Evolutionary conservation across 2,888 invertebrate genomes (phyloP), one percentile per base, ranked within the genome.

Genomic region (Hirtodrosophila cameraria): DNA sequence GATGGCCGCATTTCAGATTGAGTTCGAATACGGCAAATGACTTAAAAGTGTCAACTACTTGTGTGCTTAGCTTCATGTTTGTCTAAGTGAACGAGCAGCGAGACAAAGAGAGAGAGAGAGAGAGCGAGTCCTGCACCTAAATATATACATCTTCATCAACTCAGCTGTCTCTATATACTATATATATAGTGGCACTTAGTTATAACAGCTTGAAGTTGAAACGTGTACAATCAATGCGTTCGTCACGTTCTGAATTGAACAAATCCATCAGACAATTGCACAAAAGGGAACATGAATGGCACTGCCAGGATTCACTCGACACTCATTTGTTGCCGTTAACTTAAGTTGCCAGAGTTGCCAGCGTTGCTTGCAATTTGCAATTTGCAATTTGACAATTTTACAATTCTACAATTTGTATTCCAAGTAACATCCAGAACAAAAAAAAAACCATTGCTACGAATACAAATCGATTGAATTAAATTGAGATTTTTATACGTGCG

Each of bases 161-260:
- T 23, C 25, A n/a, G n/a, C n/a, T n/a, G n/a, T n/a, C n/a, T n/a
- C n/a, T n/a, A n/a, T n/a, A n/a, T 38, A 66, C 68, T 65, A 70
- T 70, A 81, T 81, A 73, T 64, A 84, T 84, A 80, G 84, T 73
- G 82, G 48, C 78, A 81, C 84, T 84, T 84, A 76, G 81, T 82
- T 79, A 81, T 68, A 65, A 74, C 58, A 73, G 57, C 58, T 53
- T 57, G 48, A 46, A 59, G 58, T 50, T 36, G 33, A 38, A 45
- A 73, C 73, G 75, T 80, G 77, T 73, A 77, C 80, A 80, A 64
- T 73, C 79, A 84, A 72, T 75, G 79, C 85, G 68, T 71, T 67
- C 81, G 86, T 87, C 86, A 86, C 86, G 86, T 86, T 81, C 74
- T 75, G 77, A 75, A 86, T 87, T 86, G 86, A 75, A 75, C 72